Base-by-base conservation (phyloP, 2,888 invertebrate species). In the Muscina levida region DNA sequence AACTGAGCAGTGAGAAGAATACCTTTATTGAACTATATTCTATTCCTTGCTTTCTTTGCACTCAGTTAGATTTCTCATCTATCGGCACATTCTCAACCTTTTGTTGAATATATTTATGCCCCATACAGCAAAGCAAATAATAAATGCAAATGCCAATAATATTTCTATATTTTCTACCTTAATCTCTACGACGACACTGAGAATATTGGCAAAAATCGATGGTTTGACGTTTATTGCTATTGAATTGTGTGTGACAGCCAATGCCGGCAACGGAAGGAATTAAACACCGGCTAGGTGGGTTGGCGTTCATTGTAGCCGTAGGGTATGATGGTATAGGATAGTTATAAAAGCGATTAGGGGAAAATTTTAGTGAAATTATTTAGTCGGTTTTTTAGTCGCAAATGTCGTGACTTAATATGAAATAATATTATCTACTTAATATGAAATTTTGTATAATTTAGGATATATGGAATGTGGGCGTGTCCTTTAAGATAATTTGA, bases 111-210 rank as follows among this genome's bases (percentile, higher is more conserved):
- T 72, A 62, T 72, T 72, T 57, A 59, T 72, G 71, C 51, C 46
- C 24, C 42, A n/a, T n/a, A 19, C 22, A 22, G 19, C 62, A 42
- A 17, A 59, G 46, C 37, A 59, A 31, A 31, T 31, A 31, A 31
- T 31, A 31, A 59, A 59, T 62, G 22, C 19, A 53, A 31, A 76
- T 71, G 56, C 46, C 76, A 71, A 71, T 76, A 76, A 71, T 66
- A 76, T 65, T 76, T 70, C 42, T 22, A 68, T 31, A 44, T 39
- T 59, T 48, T 39, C 8, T 65, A 39, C 39, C 72, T 65, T 39
- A 57, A 68, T 51, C 44, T 44, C 72, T 11, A 65, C 53, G 48
- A 53, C 37, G 59, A 62, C 26, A 62, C 56, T 39, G 15, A 59
- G 31, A 31, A 15, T 11, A 15, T 39, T 22, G 53, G 24, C 53